Percentiles rank a stretch among this genome's conserved stretches.
These are phyloP conservation scores for Epizoanthus ramosus DNA, from an alignment of 92 coral and sea anemone genomes.

Conservation along the genomic window DNA sequence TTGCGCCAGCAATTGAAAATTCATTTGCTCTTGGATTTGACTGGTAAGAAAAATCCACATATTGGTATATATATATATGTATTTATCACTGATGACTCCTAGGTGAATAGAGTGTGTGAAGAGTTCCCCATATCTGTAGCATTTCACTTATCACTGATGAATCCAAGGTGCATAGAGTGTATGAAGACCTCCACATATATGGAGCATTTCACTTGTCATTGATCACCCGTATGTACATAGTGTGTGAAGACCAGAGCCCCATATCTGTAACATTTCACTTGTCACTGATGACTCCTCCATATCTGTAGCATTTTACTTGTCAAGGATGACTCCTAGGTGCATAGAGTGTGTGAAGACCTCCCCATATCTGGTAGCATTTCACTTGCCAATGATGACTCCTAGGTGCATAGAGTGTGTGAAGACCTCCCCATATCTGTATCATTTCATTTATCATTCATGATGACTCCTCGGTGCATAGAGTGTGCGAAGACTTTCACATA, in stretches of 20 bases:
- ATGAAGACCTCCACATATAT: slow-evolving; percentile 93
- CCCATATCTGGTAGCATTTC: too few species aligned
- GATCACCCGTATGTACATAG: slow-evolving; percentile 36
- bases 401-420: slow-evolving; percentile 84
- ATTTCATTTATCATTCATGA: too few species aligned
- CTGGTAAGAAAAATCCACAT: slow-evolving; percentile 58
- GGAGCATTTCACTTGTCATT: not conserved
- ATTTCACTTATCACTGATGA: too few species aligned
- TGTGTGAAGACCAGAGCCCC: slow-evolving; percentile 96
- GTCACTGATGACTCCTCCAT: slow-evolving; percentile 41
- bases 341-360: too few species aligned
- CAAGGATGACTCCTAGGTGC: slow-evolving; percentile 63
- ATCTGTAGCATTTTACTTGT: slow-evolving; percentile 37
- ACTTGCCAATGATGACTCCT: too few species aligned
- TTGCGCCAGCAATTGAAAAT: slow-evolving; percentile 94
- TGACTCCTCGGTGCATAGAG: slow-evolving; percentile 51
- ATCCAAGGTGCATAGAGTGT: slow-evolving; percentile 78
- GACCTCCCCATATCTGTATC: slow-evolving; percentile 80
- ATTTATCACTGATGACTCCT: too few species aligned
- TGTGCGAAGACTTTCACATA: slow-evolving; percentile 95
- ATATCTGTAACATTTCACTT: slow-evolving; percentile 46
- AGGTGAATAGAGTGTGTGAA: too few species aligned
- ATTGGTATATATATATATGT: too few species aligned
- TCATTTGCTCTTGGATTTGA: slow-evolving; percentile 97
- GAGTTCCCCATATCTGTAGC: too few species aligned